A percentile compares a stretch with the other conserved stretches of the same genome.
Evolutionary conservation across 2,888 invertebrate species (phyloP).

Genomic region (Athetis lepigone): DNA sequence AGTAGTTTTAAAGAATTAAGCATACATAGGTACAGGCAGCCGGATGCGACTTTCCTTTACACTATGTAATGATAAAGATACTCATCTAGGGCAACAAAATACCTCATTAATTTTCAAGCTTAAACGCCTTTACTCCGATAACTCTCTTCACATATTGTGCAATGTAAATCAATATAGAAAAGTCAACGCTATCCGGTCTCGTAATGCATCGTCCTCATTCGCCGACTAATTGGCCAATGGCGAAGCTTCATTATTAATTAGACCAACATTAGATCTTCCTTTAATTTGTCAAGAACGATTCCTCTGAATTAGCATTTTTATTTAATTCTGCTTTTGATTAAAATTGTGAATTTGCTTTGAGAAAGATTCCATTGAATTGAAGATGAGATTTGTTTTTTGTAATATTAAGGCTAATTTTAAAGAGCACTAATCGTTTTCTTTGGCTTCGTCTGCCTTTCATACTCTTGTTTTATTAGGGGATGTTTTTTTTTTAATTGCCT

Average conservation of each 20-base stretch:
- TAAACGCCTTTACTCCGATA: no score
- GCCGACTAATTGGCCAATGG: conserved; percentile 39
- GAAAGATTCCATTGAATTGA: not conserved
- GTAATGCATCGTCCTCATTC: conserved; percentile 35
- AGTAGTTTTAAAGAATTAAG: no score
- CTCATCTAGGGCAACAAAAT: no score
- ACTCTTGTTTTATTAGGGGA: no score
- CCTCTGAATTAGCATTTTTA: conserved; percentile 14
- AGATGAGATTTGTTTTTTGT: conserved; percentile 13
- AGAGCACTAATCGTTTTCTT: no score
- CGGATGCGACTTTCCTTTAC: no score
- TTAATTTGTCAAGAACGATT: conserved; percentile 42
- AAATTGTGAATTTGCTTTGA: not conserved
- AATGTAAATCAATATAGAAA: conserved; percentile 28
- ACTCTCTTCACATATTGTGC: conserved; percentile 1
- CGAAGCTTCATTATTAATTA: conserved; percentile 36
- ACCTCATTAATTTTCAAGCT: no score
- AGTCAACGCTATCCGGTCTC: conserved; percentile 38
- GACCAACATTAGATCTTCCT: conserved; percentile 28
- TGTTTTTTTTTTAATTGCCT: no score
- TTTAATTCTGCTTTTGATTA: conserved; percentile 14
- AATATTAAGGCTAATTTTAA: conserved; percentile 29
- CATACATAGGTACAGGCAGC: no score
- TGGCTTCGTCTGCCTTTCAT: no score
- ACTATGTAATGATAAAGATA: no score